Base-by-base conservation (phyloP, 2,888 invertebrate genomes). In the Standfussiana lucernea region DNA sequence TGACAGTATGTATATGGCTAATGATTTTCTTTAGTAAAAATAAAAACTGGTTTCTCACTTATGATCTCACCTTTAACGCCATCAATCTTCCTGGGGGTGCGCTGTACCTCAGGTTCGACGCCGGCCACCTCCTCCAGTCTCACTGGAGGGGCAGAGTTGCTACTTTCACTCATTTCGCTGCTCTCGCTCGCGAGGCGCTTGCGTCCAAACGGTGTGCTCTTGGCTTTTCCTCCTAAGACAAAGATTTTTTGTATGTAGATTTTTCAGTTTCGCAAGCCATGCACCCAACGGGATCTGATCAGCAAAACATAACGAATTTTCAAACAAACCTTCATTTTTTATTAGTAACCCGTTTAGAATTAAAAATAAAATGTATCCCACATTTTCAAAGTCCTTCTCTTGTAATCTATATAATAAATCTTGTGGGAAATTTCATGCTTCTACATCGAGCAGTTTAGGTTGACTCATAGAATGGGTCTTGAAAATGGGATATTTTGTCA, bases 61-160 rank as follows among this genome's bases (percentile, higher is more conserved):
- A 75, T 0, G 15, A 8, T 32, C 64, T 56, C 88, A 97, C 97
- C 96, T 93, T 96, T 93, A 75, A 97, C 95, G 1, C 97, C 97
- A 75, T 96, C 96, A 10, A 97, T 95, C 91, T 97, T 97, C 77
- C 96, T 90, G 0, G 96, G 96, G 0, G 97, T 96, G 76, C 94
- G 91, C 86, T 97, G 97, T 47, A 97, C 93, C 86, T 97, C 97
- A 0, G 97, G 97, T 86, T 97, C 97, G 0, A 97, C 97, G 0
- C 97, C 97, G 0, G 96, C 95, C 35, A 97, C 93, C 84, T 96
- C 95, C 75, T 96, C 95, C 0, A 95, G 89, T 0, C 95, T 76
- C n/a, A 89, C 90, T 0, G 96, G 95, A 0, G 95, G 94, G 5
- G 96, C 95, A 0, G 94, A 93, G 91, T 96, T 96, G 86, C 96